Conservation (phyloP, 2,888 invertebrate species). For the Eilema caniola region DNA sequence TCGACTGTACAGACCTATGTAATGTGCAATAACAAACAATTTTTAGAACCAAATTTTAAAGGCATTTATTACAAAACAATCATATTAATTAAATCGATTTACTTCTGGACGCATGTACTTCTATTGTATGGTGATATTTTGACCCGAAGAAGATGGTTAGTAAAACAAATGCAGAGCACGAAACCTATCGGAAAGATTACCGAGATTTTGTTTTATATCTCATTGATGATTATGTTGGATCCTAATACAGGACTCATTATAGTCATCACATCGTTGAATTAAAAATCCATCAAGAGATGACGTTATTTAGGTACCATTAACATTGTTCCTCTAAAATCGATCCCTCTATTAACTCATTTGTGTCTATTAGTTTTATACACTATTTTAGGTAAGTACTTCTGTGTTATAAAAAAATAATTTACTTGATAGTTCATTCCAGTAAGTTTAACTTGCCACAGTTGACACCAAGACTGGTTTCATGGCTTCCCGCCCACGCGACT, state of each 20-base stretch:
- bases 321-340: neutral
- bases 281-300: no score
- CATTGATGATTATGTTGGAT: no score
- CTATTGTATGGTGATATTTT: no score
- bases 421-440: constrained; percentile 31
- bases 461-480: constrained; percentile 84
- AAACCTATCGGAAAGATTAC: neutral
- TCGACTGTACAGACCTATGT: neutral
- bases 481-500: constrained; percentile 86
- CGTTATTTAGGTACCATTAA: neutral
- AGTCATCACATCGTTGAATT: no score
- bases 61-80: neutral
- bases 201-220: neutral
- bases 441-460: constrained; percentile 55
- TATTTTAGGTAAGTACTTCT: neutral
- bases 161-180: neutral
- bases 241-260: no score
- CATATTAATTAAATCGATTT: no score
- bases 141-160: no score
- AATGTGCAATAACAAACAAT: constrained; percentile 15
- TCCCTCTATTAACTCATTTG: neutral
- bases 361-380: neutral
- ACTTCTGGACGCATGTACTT: no score
- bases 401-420: neutral
- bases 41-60: neutral